Conservation (phyloP, 2,797 vertebrate genomes). For the Oryzias sinensis region DNA sequence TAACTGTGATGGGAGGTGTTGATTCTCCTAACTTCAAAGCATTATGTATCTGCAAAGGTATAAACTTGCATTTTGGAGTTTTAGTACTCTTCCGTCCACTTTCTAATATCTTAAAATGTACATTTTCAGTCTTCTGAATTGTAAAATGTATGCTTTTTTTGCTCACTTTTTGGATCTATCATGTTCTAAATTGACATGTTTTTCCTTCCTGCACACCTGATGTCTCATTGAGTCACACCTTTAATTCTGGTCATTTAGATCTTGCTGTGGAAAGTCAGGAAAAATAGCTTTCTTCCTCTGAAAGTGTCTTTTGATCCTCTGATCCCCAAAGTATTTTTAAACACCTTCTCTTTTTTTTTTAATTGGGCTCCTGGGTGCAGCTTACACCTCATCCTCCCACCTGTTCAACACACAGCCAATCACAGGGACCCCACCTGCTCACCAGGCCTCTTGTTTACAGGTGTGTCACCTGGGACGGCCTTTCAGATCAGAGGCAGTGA, state of each 20-base stretch:
- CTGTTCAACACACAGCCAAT: constrained; percentile 51
- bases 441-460: constrained; percentile 56
- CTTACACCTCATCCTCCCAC: constrained; percentile 8
- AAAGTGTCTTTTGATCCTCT: constrained; percentile 13
- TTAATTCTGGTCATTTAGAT: background rate
- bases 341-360: constrained; percentile 39
- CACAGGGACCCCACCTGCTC: constrained; percentile 22
- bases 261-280: too few relatives aligned
- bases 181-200: background rate
- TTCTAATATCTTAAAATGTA: too few relatives aligned
- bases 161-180: too few relatives aligned
- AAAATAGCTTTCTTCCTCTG: too few relatives aligned
- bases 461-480: constrained; percentile 39
- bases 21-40: too few relatives aligned
- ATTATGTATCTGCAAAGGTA: too few relatives aligned
- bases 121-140: too few relatives aligned
- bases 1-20: too few relatives aligned
- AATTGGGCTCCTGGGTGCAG: constrained; percentile 61
- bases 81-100: too few relatives aligned
- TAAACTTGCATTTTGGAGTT: too few relatives aligned
- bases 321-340: constrained; percentile 44
- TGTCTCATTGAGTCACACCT: background rate
- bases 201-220: background rate
- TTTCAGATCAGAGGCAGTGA: background rate
- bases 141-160: too few relatives aligned